Evolutionary conservation across 2,113 vertebrate species (phyloP).

Genomic region (Leucopsar rothschildi): DNA sequence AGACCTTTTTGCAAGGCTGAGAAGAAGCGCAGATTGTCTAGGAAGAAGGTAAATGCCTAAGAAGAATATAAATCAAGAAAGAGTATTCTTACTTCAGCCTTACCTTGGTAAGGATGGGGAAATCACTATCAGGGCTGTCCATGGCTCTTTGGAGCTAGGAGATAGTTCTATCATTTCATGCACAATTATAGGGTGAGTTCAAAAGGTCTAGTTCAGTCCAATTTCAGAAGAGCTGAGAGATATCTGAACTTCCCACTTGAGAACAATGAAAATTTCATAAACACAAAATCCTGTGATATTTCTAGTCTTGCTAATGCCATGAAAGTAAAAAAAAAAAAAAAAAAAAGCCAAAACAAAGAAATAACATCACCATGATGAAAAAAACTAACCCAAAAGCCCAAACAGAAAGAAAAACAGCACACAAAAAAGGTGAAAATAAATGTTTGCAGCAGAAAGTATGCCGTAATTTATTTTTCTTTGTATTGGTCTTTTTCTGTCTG

Average conservation of each 20-base stretch:
- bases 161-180: neutral
- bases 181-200: neutral
- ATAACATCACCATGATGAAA: rapidly evolving
- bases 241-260: neutral
- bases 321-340: neutral
- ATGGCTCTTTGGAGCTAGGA: neutral
- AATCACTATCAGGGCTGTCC: neutral
- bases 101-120: neutral
- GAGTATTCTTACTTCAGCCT: neutral
- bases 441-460: neutral
- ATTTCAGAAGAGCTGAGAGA: neutral
- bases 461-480: neutral
- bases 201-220: neutral
- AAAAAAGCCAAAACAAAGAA: neutral
- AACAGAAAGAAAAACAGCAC: neutral
- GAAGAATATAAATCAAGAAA: neutral
- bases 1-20: neutral
- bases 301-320: neutral
- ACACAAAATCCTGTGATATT: neutral
- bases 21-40: neutral
- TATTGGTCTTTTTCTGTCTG: neutral
- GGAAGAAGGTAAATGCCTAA: neutral
- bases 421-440: neutral
- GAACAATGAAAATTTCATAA: neutral
- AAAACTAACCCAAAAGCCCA: neutral